A percentile compares a stretch with the other conserved stretches of the same genome.
phyloP scores from a whole-genome alignment of 2,888 invertebrate genomes.

The Lasius fuliginosus region DNA sequence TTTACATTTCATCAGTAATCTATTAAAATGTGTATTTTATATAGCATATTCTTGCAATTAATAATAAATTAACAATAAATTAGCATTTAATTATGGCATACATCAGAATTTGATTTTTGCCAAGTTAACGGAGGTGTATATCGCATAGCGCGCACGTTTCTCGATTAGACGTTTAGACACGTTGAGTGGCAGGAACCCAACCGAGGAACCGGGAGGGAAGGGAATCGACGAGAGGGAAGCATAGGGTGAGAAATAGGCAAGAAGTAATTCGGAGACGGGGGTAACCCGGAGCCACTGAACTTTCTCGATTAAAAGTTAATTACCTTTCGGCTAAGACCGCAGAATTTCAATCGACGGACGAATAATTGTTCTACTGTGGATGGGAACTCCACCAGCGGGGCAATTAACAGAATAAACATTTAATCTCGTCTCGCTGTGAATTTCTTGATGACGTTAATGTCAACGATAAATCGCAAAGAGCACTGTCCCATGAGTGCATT shows the following conservation, averaged over 20 bases:
- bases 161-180: conserved; percentile 78
- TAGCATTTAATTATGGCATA: background rate
- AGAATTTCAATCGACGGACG: conserved; percentile 82
- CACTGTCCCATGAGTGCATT: background rate
- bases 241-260: conserved; percentile 61
- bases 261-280: conserved; percentile 67
- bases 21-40: background rate
- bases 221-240: conserved; percentile 59
- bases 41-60: background rate
- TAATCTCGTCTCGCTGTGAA: conserved; percentile 62
- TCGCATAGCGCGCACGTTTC: conserved; percentile 45
- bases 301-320: conserved; percentile 84
- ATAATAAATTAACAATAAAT: background rate
- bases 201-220: conserved; percentile 58
- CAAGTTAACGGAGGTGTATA: conserved; percentile 10
- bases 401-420: conserved; percentile 77
- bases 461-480: conserved; percentile 32
- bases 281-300: conserved; percentile 77
- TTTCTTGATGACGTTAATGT: conserved; percentile 44
- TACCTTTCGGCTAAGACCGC: conserved; percentile 82
- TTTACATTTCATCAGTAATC: background rate
- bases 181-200: conserved; percentile 76
- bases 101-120: background rate
- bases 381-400: conserved; percentile 69
- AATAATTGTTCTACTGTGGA: conserved; percentile 78